Base-by-base conservation (phyloP, 2,797 vertebrate genomes). In the Pterois miles region DNA sequence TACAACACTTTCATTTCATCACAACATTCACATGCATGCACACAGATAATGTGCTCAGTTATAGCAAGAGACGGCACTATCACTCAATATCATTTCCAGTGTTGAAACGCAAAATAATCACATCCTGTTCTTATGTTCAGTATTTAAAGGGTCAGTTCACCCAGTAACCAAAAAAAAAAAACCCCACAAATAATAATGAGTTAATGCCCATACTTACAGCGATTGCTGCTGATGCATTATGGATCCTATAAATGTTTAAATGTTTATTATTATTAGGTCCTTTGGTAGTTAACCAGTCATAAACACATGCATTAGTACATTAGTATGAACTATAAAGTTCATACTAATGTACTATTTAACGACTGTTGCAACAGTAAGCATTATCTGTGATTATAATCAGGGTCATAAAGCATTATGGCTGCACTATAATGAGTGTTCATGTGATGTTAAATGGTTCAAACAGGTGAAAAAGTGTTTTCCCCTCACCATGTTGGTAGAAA, bases 161-260 rank as follows among this genome's bases (percentile, higher is more conserved):
- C 29, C 7, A 23, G 12, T 54, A 43, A 53, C 29, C 46, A 52
- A n/a, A 25, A 12, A 56, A 52, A n/a, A 25, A 12, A 8, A 36
- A 18, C 46, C 27, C 36, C 10, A 33, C 22, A 8, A 6, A 40
- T 33, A 3, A 16, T 22, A 8, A 53, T 2, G 63, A n/a, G 2
- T n/a, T 34, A 43, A 76, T 18, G 74, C 70, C 27, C 7, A 0
- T 8, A 69, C 6, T 27, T 34, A 23, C 4, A 69, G 29, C 57
- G 20, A 43, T 60, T n/a, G 36, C 56, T 58, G 57, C 78, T 64
- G 68, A 57, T n/a, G 43, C n/a, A 71, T 75, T 60, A 75, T 70
- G 52, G 63, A 75, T 71, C 46, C 71, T 46, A 56, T 82, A 59
- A 77, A 87, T 77, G 79, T 81, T 84, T 43, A 80, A 62, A 52